Evolutionary conservation across 1,140 invertebrate genomes (phyloP).

Genomic region (Caerostris darwini): DNA sequence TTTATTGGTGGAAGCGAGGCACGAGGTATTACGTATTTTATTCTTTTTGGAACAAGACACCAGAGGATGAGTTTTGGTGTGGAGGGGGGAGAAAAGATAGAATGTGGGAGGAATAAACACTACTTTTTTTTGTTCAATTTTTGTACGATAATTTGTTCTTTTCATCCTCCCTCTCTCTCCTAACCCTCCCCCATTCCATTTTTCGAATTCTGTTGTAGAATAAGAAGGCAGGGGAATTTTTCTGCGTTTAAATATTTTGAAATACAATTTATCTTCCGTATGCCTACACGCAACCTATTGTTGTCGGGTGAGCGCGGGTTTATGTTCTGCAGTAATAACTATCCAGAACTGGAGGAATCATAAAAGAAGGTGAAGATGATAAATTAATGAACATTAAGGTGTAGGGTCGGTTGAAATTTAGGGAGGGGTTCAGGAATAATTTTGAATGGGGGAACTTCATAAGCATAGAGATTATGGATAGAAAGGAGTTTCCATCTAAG

Average conservation of each 20-base stretch:
- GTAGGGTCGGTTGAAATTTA: not conserved
- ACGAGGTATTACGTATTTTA: conserved; percentile 44
- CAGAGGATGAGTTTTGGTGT: not conserved
- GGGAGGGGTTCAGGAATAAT: no score
- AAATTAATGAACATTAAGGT: not conserved
- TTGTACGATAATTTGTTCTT: conserved; percentile 46
- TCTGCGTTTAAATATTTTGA: conserved; percentile 33
- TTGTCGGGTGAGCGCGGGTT: not conserved
- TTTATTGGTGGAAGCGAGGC: conserved; percentile 33
- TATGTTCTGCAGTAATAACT: not conserved
- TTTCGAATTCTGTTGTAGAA: not conserved
- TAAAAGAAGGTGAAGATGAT: not conserved
- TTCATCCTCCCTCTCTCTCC: not conserved
- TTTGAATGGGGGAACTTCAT: no score
- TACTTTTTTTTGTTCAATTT: conserved; percentile 19
- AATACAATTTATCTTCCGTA: conserved; percentile 38
- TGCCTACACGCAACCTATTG: not conserved
- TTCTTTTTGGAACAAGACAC: conserved; percentile 47
- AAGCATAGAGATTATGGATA: no score
- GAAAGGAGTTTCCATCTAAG: no score
- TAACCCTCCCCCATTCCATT: no score
- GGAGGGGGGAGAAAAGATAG: not conserved
- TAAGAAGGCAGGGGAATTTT: not conserved
- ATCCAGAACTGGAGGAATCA: not conserved
- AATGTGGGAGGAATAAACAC: not conserved